phyloP scores from a whole-genome alignment of 2,888 invertebrate species.

The Sphecodes monilicornis region DNA sequence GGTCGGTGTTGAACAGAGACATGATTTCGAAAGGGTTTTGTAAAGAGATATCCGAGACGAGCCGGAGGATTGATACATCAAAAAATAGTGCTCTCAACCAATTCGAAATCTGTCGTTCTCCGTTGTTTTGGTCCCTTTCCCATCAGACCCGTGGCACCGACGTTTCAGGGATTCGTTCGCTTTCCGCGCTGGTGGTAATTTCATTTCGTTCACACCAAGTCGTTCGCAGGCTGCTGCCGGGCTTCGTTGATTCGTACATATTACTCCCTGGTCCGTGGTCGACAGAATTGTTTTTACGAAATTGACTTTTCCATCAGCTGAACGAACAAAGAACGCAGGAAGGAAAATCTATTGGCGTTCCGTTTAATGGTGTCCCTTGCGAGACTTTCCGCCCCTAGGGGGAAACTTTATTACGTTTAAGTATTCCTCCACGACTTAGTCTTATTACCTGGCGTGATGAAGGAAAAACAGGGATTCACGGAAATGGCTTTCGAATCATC shows the following conservation, averaged over 20 bases:
- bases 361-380: slow-evolving; percentile 61
- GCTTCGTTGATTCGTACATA: slow-evolving; percentile 71
- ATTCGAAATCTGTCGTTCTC: slow-evolving; percentile 49
- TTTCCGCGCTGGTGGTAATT: slow-evolving; percentile 73
- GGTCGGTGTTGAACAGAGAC: not conserved
- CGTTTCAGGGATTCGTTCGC: slow-evolving; percentile 74
- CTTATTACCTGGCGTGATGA: slow-evolving; percentile 35
- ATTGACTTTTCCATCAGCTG: slow-evolving; percentile 76
- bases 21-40: not conserved
- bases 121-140: slow-evolving; percentile 45
- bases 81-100: slow-evolving; percentile 31
- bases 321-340: slow-evolving; percentile 57
- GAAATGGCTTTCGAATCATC: slow-evolving; percentile 39
- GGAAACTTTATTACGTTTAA: slow-evolving; percentile 61
- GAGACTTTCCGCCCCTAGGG: slow-evolving; percentile 43
- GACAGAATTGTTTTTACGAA: slow-evolving; percentile 79
- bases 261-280: slow-evolving; percentile 71
- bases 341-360: slow-evolving; percentile 65
- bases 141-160: slow-evolving; percentile 33
- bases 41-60: slow-evolving; percentile 18
- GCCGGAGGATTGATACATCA: slow-evolving; percentile 58
- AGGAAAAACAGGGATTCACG: slow-evolving; percentile 39
- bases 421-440: slow-evolving; percentile 57
- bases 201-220: slow-evolving; percentile 75
- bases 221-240: slow-evolving; percentile 62